Evolutionary conservation across 1,140 invertebrate genomes (phyloP).

Genomic region (Ips nitidus): DNA sequence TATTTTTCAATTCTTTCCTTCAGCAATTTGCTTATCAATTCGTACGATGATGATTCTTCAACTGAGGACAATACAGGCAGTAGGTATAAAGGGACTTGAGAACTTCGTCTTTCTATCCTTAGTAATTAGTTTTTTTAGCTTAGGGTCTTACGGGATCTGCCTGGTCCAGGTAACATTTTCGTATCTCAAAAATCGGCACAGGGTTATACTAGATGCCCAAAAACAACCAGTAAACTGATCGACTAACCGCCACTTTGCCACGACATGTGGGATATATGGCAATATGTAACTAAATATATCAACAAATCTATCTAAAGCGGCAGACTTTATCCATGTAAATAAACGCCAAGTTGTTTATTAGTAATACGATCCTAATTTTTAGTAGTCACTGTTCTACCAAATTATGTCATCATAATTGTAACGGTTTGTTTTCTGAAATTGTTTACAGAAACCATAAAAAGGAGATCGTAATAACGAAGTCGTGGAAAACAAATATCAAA

Average conservation of each 20-base stretch:
- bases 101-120: conserved; percentile 13
- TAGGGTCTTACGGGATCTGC: background rate
- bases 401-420: conserved; percentile 11
- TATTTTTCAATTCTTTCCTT: conserved; percentile 6
- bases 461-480: no score
- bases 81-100: conserved; percentile 20
- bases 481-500: no score
- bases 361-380: conserved; percentile 10
- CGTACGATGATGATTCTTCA: conserved; percentile 10
- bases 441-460: background rate
- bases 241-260: no score
- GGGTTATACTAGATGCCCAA: no score
- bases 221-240: no score
- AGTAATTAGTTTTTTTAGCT: conserved; percentile 20
- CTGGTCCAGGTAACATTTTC: conserved; percentile 8
- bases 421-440: background rate
- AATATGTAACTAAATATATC: conserved; percentile 9
- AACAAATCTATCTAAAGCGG: conserved; percentile 8
- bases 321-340: background rate
- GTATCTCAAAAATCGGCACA: background rate
- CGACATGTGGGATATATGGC: conserved; percentile 7
- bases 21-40: conserved; percentile 26
- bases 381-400: background rate
- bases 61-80: background rate
- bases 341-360: conserved; percentile 5